Conservation (phyloP, 2,888 invertebrate species). For the Ephialtes manifestator region DNA sequence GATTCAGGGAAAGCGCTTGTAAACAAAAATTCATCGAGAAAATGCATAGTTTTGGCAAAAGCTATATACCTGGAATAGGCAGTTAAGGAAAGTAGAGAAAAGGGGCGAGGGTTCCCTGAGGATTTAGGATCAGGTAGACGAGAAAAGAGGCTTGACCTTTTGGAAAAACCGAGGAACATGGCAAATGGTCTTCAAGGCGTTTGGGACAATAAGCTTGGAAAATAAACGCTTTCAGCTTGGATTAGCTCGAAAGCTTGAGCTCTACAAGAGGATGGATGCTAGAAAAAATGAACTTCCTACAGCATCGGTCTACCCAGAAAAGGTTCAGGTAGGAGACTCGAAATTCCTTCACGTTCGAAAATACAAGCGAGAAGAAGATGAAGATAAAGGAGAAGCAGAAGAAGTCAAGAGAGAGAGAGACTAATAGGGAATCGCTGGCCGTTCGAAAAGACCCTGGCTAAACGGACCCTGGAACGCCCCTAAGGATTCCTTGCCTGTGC, state of each 20-base stretch:
- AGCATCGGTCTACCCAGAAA: neutral
- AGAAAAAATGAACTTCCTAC: constrained; percentile 55
- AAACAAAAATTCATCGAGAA: neutral
- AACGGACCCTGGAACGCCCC: constrained; percentile 64
- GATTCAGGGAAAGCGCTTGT: neutral
- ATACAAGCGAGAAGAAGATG: neutral
- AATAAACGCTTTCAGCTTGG: constrained; percentile 50
- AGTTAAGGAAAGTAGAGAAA: neutral
- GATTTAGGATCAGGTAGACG: constrained; percentile 1
- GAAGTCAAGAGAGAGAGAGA: constrained; percentile 15
- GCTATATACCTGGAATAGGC: neutral
- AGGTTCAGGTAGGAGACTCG: constrained; percentile 57
- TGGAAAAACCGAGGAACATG: neutral
- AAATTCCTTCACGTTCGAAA: constrained; percentile 63
- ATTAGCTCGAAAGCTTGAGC: constrained; percentile 21
- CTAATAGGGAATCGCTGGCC: constrained; percentile 37
- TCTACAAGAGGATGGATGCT: constrained; percentile 11
- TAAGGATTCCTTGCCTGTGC: constrained; percentile 42
- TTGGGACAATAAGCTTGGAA: constrained; percentile 49
- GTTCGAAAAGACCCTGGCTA: constrained; percentile 60
- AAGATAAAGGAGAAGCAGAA: constrained; percentile 4
- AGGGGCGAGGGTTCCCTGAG: neutral
- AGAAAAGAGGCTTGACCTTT: neutral
- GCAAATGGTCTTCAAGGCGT: constrained; percentile 40
- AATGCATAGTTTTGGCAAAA: neutral